Evolutionary conservation across 2,797 vertebrate genomes (phyloP).

Genomic region (Microchirus variegatus): DNA sequence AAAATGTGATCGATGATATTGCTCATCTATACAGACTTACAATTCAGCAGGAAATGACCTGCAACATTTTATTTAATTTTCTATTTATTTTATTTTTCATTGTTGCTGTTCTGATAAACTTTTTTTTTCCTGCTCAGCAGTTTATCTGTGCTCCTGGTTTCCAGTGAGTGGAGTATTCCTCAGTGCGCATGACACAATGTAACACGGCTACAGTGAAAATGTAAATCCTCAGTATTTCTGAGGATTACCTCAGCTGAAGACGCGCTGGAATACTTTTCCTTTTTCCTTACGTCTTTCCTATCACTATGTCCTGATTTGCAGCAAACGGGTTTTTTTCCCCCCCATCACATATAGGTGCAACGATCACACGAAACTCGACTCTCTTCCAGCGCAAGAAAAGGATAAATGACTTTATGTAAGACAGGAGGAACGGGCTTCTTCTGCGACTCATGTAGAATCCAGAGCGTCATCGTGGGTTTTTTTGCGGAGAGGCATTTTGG

Average conservation of each 20-base stretch:
- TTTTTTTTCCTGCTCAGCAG: neutral
- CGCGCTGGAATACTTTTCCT: slow-evolving; percentile 9
- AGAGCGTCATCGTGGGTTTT: slow-evolving; percentile 19
- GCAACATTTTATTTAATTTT: neutral
- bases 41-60: too few species aligned
- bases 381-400: slow-evolving; percentile 20
- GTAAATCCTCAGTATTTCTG: slow-evolving; percentile 30
- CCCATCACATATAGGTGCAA: slow-evolving; percentile 33
- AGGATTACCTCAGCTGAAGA: slow-evolving; percentile 32
- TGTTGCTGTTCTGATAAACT: neutral
- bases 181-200: slow-evolving; percentile 55
- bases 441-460: slow-evolving; percentile 15
- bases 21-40: too few species aligned
- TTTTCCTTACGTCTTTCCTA: neutral
- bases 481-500: slow-evolving; percentile 56
- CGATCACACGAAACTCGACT: slow-evolving; percentile 39
- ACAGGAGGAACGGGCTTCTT: slow-evolving; percentile 9
- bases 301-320: slow-evolving; percentile 3
- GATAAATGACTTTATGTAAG: slow-evolving; percentile 32
- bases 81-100: neutral
- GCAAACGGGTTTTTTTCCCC: slow-evolving; percentile 22
- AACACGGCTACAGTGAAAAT: slow-evolving; percentile 31
- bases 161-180: neutral
- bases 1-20: too few species aligned
- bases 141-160: slow-evolving; percentile 7